phyloP scores from a whole-genome alignment of 23 tunicate species.

The Botrylloides violaceus region DNA sequence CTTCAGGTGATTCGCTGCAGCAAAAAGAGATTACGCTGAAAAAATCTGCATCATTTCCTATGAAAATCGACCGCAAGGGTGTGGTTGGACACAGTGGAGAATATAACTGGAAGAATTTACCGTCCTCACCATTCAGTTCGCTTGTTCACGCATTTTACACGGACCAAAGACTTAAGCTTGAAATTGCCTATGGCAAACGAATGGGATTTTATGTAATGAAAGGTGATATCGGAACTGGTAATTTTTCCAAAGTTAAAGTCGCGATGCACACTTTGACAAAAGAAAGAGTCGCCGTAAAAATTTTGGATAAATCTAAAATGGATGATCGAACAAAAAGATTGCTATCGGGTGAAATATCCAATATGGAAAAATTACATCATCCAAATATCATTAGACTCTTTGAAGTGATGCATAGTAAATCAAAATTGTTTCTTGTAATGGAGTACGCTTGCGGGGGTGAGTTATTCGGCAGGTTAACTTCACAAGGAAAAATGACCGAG shows the following conservation, averaged over 20 bases:
- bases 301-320: constrained; percentile 79
- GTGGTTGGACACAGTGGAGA: not conserved
- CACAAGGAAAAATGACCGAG: constrained; percentile 84
- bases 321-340: constrained; percentile 69
- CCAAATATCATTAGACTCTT: constrained; percentile 70
- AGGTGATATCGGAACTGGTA: constrained; percentile 87
- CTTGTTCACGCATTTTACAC: constrained; percentile 33
- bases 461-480: constrained; percentile 55
- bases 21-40: not conserved
- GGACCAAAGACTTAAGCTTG: constrained; percentile 40
- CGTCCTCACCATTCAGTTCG: constrained; percentile 32
- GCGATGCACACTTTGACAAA: constrained; percentile 68
- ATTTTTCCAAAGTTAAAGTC: constrained; percentile 70
- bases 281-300: constrained; percentile 79
- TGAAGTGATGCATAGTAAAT: constrained; percentile 80
- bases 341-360: constrained; percentile 71
- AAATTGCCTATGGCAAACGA: constrained; percentile 61
- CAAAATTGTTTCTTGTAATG: constrained; percentile 67
- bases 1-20: not conserved
- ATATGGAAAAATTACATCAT: constrained; percentile 88
- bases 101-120: not conserved
- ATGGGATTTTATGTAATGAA: constrained; percentile 71
- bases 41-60: not conserved
- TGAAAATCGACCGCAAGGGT: not conserved
- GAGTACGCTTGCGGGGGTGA: constrained; percentile 91